These are phyloP conservation scores for Mythimna impura DNA, from an alignment of 2,888 invertebrate genomes.

Conservation along the genomic window DNA sequence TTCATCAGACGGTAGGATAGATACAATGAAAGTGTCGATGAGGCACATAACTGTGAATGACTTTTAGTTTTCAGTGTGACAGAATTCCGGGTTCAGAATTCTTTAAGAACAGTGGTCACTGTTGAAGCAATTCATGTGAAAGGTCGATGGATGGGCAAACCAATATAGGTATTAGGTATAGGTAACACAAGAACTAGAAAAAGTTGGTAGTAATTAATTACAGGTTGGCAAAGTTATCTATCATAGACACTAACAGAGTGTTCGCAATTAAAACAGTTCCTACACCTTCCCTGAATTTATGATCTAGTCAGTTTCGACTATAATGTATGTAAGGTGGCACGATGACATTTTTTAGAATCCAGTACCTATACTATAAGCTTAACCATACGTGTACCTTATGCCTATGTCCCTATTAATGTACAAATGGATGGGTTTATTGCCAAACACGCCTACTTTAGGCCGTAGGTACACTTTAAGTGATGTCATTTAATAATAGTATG, in stretches of 20 bases:
- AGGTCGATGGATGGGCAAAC: no score
- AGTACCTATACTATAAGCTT: not conserved
- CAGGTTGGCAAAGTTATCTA: no score
- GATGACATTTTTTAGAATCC: not conserved
- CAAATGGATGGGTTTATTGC: not conserved
- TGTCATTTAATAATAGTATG: conserved; percentile 28
- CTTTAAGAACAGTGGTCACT: not conserved
- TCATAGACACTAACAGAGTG: no score
- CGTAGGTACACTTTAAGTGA: conserved; percentile 31
- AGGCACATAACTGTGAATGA: conserved; percentile 1
- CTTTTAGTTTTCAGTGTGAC: not conserved
- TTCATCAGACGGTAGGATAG: conserved; percentile 4
- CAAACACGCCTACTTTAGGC: not conserved
- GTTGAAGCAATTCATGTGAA: not conserved
- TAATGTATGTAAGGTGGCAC: no score
- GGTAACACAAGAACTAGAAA: no score
- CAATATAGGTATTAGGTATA: no score
- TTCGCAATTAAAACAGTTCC: no score
- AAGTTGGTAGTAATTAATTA: no score
- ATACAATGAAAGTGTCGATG: not conserved
- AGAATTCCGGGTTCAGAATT: not conserved
- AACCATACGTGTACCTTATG: not conserved
- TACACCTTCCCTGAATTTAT: not conserved
- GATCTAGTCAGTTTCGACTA: not conserved
- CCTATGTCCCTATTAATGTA: not conserved